phyloP scores from a whole-genome alignment of 2,797 vertebrate genomes.

The Coregonus sp. region DNA sequence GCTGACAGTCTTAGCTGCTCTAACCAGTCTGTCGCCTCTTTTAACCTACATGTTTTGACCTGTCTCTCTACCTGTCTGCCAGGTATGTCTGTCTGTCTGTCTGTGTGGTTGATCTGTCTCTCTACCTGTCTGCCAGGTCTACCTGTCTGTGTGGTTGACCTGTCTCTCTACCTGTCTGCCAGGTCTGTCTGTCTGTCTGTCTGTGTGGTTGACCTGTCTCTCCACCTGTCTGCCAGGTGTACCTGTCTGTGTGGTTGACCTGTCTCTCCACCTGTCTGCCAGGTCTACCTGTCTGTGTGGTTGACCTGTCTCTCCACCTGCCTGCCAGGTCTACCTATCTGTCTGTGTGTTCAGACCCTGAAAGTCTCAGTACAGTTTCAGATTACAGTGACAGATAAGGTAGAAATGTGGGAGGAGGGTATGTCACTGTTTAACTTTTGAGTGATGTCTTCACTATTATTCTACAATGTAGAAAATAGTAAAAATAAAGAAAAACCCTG shows the following conservation, averaged over 20 bases:
- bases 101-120: background rate
- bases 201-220: background rate
- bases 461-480: too few species aligned
- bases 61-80: too few species aligned
- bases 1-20: background rate
- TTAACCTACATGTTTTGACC: too few species aligned
- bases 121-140: background rate
- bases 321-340: background rate
- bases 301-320: background rate
- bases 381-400: background rate
- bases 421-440: background rate
- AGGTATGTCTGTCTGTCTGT: background rate
- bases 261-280: background rate
- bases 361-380: background rate
- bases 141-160: background rate
- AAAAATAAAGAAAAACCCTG: too few species aligned
- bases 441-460: too few species aligned
- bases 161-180: background rate
- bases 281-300: background rate
- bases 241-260: too few species aligned
- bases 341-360: background rate
- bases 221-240: too few species aligned
- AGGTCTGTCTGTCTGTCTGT: background rate
- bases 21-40: background rate
- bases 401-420: background rate